Evolutionary conservation across 2,888 invertebrate genomes (phyloP), one percentile per base, ranked within the genome.

Genomic region (Zeuzera pyrina): DNA sequence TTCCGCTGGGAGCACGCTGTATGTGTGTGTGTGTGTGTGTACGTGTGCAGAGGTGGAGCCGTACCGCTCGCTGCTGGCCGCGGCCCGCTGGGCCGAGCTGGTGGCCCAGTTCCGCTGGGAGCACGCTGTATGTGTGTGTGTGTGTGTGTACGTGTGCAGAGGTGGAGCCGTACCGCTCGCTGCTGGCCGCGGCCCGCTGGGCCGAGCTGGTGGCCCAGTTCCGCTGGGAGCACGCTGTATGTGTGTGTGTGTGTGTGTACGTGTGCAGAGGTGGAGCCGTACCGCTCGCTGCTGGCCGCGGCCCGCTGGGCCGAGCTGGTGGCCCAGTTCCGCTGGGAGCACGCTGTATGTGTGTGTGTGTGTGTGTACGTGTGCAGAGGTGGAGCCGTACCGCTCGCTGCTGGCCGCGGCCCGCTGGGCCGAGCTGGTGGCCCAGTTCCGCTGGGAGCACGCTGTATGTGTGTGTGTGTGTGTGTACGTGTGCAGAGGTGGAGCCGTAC

Each of bases 1-100:
- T 99, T 99, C 79, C 89, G 97, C 22, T 88, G 91, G 54, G 98
- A 97, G 73, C 97, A 98, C 78, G 96, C 94, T n/a, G n/a, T n/a
- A n/a, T n/a, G n/a, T n/a, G n/a, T n/a, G n/a, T n/a, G 19, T 2
- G 8, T 2, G 8, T 19, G 19, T 5, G 12, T 22, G 22, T 30
- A 13, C 12, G 12, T 6, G 25, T 38, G 3, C 50, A 88, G 88
- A 85, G 36, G 85, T 89, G 58, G 88, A 88, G 64, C 90, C 91
- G 34, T 93, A 92, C 67, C 88, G 87, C 52, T 83, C 86, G 36
- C 81, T 92, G 42, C 86, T 92, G 53, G 85, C 85, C 43, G 83
- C 85, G 45, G 77, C 79, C 12, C 88, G 92, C 42, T 99, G 98
- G 98, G 85, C 89, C 33, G 87, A 87, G 45, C 85, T 98, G 40